These are phyloP conservation scores for Neomicropteryx cornuta DNA, from an alignment of 1,140 invertebrate genomes.

Conservation along the genomic window DNA sequence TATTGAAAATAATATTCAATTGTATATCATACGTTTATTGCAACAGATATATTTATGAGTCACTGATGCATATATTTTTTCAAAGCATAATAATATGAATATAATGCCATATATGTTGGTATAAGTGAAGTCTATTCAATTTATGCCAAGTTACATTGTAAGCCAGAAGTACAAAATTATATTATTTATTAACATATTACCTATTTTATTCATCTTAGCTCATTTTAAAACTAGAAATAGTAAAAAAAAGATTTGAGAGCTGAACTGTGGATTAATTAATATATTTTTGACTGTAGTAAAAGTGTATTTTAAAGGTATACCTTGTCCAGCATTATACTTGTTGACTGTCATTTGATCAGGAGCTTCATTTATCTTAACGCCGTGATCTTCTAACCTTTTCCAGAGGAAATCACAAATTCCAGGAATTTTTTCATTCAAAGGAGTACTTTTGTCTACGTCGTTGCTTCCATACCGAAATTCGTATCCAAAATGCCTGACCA, in stretches of 20 bases:
- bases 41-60: too few species aligned
- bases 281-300: not conserved
- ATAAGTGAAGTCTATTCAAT: not conserved
- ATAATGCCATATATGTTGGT: too few species aligned
- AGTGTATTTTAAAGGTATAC: conserved; percentile 30
- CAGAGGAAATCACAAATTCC: conserved; percentile 55
- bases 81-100: too few species aligned
- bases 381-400: conserved; percentile 41
- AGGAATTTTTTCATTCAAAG: conserved; percentile 60
- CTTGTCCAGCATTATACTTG: conserved; percentile 83
- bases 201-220: not conserved
- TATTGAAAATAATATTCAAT: too few species aligned
- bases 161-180: not conserved
- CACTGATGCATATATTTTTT: too few species aligned
- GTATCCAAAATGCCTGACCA: conserved; percentile 89
- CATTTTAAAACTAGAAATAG: not conserved
- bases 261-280: not conserved
- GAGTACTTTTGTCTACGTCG: conserved; percentile 65
- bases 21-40: too few species aligned
- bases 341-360: conserved; percentile 94
- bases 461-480: conserved; percentile 88
- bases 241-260: not conserved
- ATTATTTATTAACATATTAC: not conserved
- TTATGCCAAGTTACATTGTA: not conserved
- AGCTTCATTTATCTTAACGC: conserved; percentile 28